Conservation (phyloP, 2,888 invertebrate genomes). For the Taenaris catops region DNA sequence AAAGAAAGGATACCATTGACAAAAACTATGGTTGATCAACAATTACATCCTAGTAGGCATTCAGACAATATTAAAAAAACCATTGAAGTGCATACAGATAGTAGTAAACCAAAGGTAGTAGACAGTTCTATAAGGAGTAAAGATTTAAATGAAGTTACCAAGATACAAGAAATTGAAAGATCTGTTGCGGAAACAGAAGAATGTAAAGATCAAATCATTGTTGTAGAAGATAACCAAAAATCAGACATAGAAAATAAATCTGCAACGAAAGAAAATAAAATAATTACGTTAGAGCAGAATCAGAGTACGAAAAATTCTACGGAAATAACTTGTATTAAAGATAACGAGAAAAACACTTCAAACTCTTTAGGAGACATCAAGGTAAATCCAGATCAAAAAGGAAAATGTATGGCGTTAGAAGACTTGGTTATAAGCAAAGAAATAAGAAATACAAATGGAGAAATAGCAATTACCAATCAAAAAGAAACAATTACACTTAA, state of each 20-base stretch:
- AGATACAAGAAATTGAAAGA: conserved; percentile 3
- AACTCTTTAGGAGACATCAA: too few relatives aligned
- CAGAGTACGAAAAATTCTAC: too few relatives aligned
- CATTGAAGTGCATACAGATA: conserved; percentile 68
- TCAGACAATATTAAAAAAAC: conserved; percentile 67
- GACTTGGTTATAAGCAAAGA: too few relatives aligned
- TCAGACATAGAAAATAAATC: too few relatives aligned
- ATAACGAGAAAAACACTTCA: too few relatives aligned
- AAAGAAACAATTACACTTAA: neutral
- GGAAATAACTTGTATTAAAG: too few relatives aligned
- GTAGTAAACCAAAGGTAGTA: conserved; percentile 38
- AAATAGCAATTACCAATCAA: neutral
- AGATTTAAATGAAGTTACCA: conserved; percentile 19
- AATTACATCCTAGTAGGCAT: conserved; percentile 62
- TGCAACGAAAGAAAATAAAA: too few relatives aligned
- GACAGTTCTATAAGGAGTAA: conserved; percentile 32
- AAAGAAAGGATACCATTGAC: conserved; percentile 68
- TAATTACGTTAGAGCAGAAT: too few relatives aligned
- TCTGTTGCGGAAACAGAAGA: conserved; percentile 7
- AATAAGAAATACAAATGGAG: conserved; percentile 1
- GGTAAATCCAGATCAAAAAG: neutral
- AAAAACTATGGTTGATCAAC: conserved; percentile 68
- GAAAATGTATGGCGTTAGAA: conserved; percentile 1
- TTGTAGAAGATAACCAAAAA: neutral
- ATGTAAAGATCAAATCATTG: conserved; percentile 12